Percentiles rank a stretch among this genome's conserved stretches.
These are phyloP conservation scores for Habrosyne pyritoides DNA, from an alignment of 2,888 invertebrate genomes.

Conservation along the genomic window DNA sequence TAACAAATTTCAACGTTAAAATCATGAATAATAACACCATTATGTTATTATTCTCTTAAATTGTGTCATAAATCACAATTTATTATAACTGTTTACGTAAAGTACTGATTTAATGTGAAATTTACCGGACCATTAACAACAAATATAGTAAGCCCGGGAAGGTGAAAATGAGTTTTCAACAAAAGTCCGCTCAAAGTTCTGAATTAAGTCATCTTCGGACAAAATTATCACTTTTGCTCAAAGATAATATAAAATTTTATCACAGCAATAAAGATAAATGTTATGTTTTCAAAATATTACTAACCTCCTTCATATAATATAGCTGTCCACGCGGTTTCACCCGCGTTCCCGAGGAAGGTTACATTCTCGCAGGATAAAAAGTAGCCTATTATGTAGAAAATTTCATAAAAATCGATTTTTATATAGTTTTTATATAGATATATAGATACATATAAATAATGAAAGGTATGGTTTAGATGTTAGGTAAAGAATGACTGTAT, in stretches of 20 bases:
- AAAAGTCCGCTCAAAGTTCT: neutral
- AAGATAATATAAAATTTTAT: neutral
- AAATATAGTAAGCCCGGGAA: neutral
- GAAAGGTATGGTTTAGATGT: too few species aligned
- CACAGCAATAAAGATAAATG: neutral
- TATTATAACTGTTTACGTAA: slow-evolving; percentile 9
- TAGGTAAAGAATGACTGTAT: too few species aligned
- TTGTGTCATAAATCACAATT: slow-evolving; percentile 7
- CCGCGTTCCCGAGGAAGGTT: neutral
- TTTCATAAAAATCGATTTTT: too few species aligned
- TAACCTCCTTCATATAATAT: neutral
- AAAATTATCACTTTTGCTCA: neutral
- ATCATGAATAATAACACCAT: neutral
- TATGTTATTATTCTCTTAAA: neutral
- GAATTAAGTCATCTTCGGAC: neutral
- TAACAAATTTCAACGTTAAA: neutral
- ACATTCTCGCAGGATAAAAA: too few species aligned
- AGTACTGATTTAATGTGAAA: slow-evolving; percentile 11
- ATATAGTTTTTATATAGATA: too few species aligned
- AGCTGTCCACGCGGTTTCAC: neutral
- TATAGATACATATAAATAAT: too few species aligned
- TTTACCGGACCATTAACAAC: slow-evolving; percentile 8
- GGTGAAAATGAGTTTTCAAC: neutral
- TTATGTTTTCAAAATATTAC: too few species aligned
- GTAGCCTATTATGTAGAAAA: too few species aligned